Evolutionary conservation across 2,113 vertebrate species (phyloP), one percentile per base, ranked within the genome.

Genomic region (Vireo altiloquus): DNA sequence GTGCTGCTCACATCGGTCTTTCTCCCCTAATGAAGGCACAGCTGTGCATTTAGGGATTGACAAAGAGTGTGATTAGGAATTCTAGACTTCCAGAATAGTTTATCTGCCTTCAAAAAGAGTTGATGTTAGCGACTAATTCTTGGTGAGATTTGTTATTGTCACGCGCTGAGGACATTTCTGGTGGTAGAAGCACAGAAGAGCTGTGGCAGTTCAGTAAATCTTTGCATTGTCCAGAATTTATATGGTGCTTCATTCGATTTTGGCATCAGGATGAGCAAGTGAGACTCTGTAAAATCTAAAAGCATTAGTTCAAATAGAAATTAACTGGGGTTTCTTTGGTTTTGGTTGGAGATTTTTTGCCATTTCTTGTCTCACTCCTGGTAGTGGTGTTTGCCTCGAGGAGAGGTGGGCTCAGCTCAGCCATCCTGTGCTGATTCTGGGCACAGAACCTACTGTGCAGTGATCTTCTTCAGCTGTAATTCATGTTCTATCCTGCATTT

Each of bases 11-110:
- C 59, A 42, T 83, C 19, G n/a, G 64, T 40, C 88, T 80, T 88
- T 35, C 68, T 68, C 53, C 65, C n/a, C 25, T 88, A 25, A 77
- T 50, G 90, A 89, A 90, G 52, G 92, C 92, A 82, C 90, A 96
- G 92, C 95, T 93, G 92, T 83, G 79, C 60, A 18, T 83, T 92
- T 74, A 76, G 59, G 37, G 54, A 17, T 39, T 56, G 79, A 83
- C 76, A 91, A 90, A 88, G 80, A 61, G 54, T 10, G 61, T 65
- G 89, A 82, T 94, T 80, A 49, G 81, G 87, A 77, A 60, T 69
- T 86, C 77, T 40, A 92, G 77, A 42, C 89, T 92, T 84, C 76
- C 76, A 69, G 53, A 92, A 80, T 25, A 71, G 70, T 77, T 56
- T 31, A 37, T 80, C 72, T 92, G 76, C 63, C 42, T 81, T 74